A percentile compares a stretch with the other conserved stretches of the same genome.
Evolutionary conservation across 2,888 invertebrate species (phyloP).

Genomic region (Drosophila parthenogenetica): DNA sequence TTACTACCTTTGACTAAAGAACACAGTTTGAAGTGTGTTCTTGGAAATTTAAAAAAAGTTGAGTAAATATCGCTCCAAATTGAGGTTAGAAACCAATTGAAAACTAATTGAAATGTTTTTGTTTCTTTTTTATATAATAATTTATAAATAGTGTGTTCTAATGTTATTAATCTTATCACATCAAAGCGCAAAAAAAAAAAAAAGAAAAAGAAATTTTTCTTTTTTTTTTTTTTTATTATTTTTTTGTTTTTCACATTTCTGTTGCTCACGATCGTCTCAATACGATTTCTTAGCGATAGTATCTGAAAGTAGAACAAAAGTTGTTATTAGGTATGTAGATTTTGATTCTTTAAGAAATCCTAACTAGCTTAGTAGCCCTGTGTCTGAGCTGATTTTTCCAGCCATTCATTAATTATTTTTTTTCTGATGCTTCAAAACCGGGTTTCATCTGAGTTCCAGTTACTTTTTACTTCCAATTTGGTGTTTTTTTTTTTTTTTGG

Average conservation of each 20-base stretch:
- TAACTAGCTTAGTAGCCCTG: conserved; percentile 42
- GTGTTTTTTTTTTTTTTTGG: neutral
- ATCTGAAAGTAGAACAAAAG: conserved; percentile 63
- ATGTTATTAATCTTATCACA: conserved; percentile 57
- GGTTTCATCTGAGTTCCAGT: neutral
- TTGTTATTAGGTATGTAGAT: conserved; percentile 34
- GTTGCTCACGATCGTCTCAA: conserved; percentile 32
- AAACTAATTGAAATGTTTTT: conserved; percentile 35
- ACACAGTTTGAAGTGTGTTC: too few relatives aligned
- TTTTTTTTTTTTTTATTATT: conserved; percentile 1
- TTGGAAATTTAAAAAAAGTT: neutral
- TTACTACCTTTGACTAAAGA: too few relatives aligned
- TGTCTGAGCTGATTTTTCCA: conserved; percentile 52
- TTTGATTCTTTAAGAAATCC: conserved; percentile 13
- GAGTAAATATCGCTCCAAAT: conserved; percentile 14
- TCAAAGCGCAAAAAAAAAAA: conserved; percentile 48
- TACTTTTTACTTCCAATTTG: neutral
- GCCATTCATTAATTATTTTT: conserved; percentile 18
- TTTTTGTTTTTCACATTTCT: conserved; percentile 30
- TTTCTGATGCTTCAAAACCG: conserved; percentile 32
- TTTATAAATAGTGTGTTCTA: conserved; percentile 58
- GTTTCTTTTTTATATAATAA: conserved; percentile 24
- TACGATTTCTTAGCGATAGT: conserved; percentile 55
- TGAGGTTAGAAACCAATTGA: conserved; percentile 36
- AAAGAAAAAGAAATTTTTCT: conserved; percentile 33